phyloP scores from a whole-genome alignment of 2,888 invertebrate species.

The Dynastes hyllus region DNA sequence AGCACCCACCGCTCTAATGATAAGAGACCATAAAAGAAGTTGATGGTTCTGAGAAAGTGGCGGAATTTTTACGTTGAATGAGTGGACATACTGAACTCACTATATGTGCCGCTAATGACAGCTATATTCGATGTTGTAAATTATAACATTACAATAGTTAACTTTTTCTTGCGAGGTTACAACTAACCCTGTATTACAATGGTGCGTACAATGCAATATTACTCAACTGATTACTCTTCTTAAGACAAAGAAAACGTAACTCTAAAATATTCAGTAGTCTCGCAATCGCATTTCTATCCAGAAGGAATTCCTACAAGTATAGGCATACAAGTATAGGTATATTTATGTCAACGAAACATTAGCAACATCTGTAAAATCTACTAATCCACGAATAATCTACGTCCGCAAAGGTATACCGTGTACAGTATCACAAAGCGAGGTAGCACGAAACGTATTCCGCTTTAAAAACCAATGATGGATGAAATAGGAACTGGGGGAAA shows the following conservation, averaged over 20 bases:
- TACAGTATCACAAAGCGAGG: constrained; percentile 9
- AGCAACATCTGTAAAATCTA: constrained; percentile 39
- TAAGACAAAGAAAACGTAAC: constrained; percentile 11
- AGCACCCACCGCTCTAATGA: no score
- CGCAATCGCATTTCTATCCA: constrained; percentile 10
- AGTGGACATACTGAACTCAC: no score
- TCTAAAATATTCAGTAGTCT: constrained; percentile 15
- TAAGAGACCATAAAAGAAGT: no score
- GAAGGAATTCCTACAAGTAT: constrained; percentile 16
- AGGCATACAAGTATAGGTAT: neutral
- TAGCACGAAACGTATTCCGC: constrained; percentile 6
- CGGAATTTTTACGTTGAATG: no score
- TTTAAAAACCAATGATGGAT: constrained; percentile 45
- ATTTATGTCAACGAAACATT: constrained; percentile 5
- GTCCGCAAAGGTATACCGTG: constrained; percentile 12
- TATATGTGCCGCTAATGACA: no score
- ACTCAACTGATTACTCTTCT: constrained; percentile 25
- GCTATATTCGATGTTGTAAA: no score
- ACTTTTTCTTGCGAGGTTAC: no score
- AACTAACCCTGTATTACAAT: neutral
- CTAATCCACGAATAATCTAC: constrained; percentile 27
- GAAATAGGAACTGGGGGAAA: constrained; percentile 48
- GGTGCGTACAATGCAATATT: neutral
- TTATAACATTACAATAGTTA: no score
- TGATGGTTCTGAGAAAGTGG: no score